Evolutionary conservation across 2,888 invertebrate species (phyloP), one percentile per base, ranked within the genome.

Genomic region (Elysia crispata): DNA sequence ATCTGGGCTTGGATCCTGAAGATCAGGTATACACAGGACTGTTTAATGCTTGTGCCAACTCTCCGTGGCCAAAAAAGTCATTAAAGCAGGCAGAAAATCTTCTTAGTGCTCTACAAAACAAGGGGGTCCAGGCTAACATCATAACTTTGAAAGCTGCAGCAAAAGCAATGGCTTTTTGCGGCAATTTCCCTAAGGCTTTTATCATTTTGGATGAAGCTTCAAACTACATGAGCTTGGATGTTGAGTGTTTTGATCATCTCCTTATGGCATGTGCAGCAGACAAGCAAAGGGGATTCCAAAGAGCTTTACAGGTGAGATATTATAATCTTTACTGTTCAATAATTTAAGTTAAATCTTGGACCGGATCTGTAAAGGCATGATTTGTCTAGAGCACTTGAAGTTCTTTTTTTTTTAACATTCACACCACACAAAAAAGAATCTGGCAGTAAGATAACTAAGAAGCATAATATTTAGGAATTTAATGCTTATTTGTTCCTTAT

Each of bases 81-180:
- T 91, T 97, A 60, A 93, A 94, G 76, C 93, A 94, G 90, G 95
- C 97, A 0, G 93, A 92, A 30, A 92, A 94, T 82, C 92, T 98
- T 74, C 93, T 95, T 77, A 92, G 94, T 80, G 92, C 94, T 3
- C 95, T 97, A 94, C 91, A 94, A 72, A 95, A 95, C 86, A 95
- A 95, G 87, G 94, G 94, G 84, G 82, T 94, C 83, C 41, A 84
- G 23, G 95, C 96, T 1, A 97, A 96, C 90, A 91, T 94, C 0
- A 94, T 95, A 11, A 96, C 95, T 89, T 97, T 96, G 89, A 95
- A 97, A 93, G 95, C 96, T 1, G 96, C 98, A 95, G 96, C 98
- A 50, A 97, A 97, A 93, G 96, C 97, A 0, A 98, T 96, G 93
- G 97, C 97, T 0, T 93, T 95, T 81, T 96, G 96, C 92, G 96